These are phyloP conservation scores for Eutolmus rufibarbis DNA, from an alignment of 2,888 invertebrate genomes.

Conservation along the genomic window DNA sequence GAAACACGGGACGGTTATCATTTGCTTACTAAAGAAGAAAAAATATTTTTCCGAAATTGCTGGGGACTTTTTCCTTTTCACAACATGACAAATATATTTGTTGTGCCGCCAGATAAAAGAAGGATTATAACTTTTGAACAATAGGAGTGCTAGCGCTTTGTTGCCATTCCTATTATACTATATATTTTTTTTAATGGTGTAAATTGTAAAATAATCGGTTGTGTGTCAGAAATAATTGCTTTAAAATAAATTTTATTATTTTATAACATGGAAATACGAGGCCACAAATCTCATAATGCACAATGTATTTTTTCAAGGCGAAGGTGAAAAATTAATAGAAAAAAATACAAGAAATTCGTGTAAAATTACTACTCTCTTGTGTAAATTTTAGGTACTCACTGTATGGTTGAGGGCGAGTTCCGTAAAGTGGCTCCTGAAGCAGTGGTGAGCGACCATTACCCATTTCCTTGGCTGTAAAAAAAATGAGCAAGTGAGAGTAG, in stretches of 20 bases:
- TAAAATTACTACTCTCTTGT: not conserved
- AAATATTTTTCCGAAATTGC: not conserved
- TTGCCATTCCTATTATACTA: not conserved
- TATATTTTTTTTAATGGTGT: not conserved
- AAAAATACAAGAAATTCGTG: not conserved
- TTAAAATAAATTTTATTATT: not conserved
- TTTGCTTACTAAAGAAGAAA: not conserved
- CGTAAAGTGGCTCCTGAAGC: constrained; percentile 87
- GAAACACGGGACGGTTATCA: not conserved
- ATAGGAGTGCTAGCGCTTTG: not conserved
- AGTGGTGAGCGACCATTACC: constrained; percentile 78
- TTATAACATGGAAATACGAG: not conserved
- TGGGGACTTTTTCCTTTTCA: not conserved
- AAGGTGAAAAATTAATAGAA: not conserved
- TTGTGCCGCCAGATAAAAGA: not conserved
- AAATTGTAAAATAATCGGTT: not conserved
- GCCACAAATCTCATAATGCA: not conserved
- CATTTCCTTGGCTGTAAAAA: constrained; percentile 63
- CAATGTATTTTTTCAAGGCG: not conserved
- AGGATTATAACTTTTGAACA: not conserved
- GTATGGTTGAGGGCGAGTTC: constrained; percentile 86
- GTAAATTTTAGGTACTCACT: constrained; percentile 70
- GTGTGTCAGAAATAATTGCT: not conserved
- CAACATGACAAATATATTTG: not conserved
- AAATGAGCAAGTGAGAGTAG: constrained; percentile 52